Conservation (phyloP, 2,888 invertebrate genomes). For the Drosophila longiperda region DNA sequence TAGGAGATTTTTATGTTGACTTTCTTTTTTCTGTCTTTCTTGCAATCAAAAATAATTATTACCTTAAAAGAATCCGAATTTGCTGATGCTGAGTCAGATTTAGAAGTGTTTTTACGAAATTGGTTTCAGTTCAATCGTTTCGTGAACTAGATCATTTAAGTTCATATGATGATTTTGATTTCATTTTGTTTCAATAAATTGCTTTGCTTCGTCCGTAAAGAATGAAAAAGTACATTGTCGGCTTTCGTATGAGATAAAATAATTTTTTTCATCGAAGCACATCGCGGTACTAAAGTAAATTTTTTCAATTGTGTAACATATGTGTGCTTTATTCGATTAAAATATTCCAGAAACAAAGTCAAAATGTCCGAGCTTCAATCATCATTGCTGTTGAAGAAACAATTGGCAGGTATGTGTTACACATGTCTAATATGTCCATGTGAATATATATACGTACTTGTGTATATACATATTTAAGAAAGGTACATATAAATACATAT, state of each 20-base stretch:
- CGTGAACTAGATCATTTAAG: conserved; percentile 28
- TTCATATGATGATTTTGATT: conserved; percentile 17
- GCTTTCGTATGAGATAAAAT: conserved; percentile 29
- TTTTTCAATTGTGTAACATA: conserved; percentile 50
- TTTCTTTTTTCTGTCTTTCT: background rate
- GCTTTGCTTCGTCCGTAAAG: conserved; percentile 47
- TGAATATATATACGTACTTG: conserved; percentile 13
- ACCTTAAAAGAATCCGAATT: background rate
- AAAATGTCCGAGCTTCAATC: conserved; percentile 97
- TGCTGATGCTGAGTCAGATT: background rate
- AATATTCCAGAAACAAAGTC: conserved; percentile 43
- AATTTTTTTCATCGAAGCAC: conserved; percentile 27
- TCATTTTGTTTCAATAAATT: conserved; percentile 35
- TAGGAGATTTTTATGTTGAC: background rate
- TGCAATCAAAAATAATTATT: background rate
- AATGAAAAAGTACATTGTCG: conserved; percentile 53
- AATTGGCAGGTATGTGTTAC: conserved; percentile 94
- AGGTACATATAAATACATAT: conserved; percentile 4
- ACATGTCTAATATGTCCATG: conserved; percentile 14
- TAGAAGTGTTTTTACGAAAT: background rate
- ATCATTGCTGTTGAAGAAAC: conserved; percentile 97
- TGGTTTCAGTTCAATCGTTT: conserved; percentile 20
- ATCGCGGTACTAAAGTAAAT: conserved; percentile 36
- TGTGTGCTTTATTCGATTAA: conserved; percentile 31
- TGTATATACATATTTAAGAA: background rate